Evolutionary conservation across 2,888 invertebrate genomes (phyloP).

Genomic region (Hybos culiciformis): DNA sequence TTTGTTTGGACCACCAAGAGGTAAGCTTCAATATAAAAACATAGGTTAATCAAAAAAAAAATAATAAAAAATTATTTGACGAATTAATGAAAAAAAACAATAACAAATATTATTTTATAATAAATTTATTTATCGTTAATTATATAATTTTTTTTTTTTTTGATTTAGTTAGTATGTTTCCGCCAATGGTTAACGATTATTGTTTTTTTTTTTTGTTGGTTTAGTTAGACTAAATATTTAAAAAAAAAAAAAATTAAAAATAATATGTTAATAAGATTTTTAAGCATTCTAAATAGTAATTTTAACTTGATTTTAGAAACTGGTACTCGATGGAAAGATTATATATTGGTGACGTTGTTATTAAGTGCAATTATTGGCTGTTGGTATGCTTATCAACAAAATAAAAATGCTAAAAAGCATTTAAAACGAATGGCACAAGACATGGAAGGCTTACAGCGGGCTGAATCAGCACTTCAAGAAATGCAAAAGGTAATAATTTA

Average conservation of each 20-base stretch:
- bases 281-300: not conserved
- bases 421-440: constrained; percentile 85
- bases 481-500: constrained; percentile 54
- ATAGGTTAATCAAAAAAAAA: not conserved
- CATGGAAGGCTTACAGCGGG: constrained; percentile 82
- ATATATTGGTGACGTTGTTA: constrained; percentile 68
- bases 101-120: not conserved
- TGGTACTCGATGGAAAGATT: constrained; percentile 76
- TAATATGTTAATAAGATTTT: not conserved
- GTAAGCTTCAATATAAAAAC: constrained; percentile 43
- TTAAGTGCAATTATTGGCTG: constrained; percentile 75
- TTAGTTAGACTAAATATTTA: not conserved
- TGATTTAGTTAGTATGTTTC: not conserved
- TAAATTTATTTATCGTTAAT: not conserved
- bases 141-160: not conserved
- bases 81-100: not conserved
- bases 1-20: constrained; percentile 94
- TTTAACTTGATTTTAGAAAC: constrained; percentile 41
- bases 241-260: not conserved
- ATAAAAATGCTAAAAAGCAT: constrained; percentile 74
- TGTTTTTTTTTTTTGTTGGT: constrained; percentile 3
- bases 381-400: constrained; percentile 85
- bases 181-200: not conserved
- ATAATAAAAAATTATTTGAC: not conserved
- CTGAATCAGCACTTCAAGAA: constrained; percentile 74